Evolutionary conservation across 1,140 invertebrate genomes (phyloP).

Genomic region (Cydia amplana): DNA sequence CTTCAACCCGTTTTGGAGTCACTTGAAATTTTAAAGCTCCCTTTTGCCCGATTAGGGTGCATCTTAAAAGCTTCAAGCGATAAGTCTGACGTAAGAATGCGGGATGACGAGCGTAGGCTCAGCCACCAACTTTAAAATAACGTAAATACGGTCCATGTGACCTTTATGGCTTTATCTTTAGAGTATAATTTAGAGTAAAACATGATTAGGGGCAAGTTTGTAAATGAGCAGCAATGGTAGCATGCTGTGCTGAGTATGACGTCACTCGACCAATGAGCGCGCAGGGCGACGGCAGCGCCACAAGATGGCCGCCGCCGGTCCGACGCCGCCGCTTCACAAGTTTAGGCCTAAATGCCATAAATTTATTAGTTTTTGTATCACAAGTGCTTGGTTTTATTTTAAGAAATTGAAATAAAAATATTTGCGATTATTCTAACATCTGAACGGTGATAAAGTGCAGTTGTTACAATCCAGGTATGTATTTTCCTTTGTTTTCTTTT

Average conservation of each 20-base stretch:
- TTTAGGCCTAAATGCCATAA: slow-evolving; percentile 72
- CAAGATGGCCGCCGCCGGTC: slow-evolving; percentile 74
- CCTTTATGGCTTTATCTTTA: slow-evolving; percentile 41
- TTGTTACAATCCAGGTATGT: background rate
- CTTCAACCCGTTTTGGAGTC: slow-evolving; percentile 53
- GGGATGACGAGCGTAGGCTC: slow-evolving; percentile 66
- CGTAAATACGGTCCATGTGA: slow-evolving; percentile 35
- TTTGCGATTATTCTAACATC: background rate
- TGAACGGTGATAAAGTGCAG: background rate
- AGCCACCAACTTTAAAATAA: slow-evolving; percentile 47
- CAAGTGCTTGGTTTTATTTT: background rate
- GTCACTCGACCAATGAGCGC: slow-evolving; percentile 75
- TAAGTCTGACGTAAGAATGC: slow-evolving; percentile 73
- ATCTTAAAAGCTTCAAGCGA: slow-evolving; percentile 74
- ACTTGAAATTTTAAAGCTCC: slow-evolving; percentile 64
- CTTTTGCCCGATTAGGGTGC: slow-evolving; percentile 69
- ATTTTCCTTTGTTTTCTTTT: slow-evolving; percentile 13
- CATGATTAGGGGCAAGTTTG: slow-evolving; percentile 46
- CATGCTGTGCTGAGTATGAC: slow-evolving; percentile 72
- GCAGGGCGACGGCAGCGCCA: slow-evolving; percentile 69
- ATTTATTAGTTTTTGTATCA: slow-evolving; percentile 31
- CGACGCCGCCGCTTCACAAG: slow-evolving; percentile 67
- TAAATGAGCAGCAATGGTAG: slow-evolving; percentile 65
- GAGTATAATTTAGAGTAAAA: slow-evolving; percentile 41
- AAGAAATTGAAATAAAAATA: background rate